Evolutionary conservation across 2,113 vertebrate genomes (phyloP), one percentile per base, ranked within the genome.

Genomic region (Panurus biarmicus): DNA sequence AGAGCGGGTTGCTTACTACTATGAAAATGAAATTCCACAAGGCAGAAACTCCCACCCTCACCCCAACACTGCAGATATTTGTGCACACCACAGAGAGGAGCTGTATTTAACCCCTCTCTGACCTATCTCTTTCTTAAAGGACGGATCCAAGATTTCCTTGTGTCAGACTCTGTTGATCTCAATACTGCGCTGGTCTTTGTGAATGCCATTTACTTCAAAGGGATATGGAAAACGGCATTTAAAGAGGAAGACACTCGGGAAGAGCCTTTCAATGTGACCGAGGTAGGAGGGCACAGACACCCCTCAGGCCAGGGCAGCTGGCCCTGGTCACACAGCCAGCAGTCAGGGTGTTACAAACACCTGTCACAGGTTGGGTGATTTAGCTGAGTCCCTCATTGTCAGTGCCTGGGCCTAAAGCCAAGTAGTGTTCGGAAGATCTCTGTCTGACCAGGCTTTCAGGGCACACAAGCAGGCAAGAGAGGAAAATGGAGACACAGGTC

Each of bases 91-190:
- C 22, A 56, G 31, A 65, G 25, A 57, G 33, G 47, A 82, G 33
- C 16, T 33, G 8, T 48, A 31, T 31, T 54, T 64, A 25, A 79
- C 6, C 6, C 23, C 12, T 84, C 53, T 80, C n/a, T 86, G 33
- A 26, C 10, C 33, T 88, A 45, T 54, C 78, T 85, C 57, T 53
- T 60, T 23, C 31, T 85, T 54, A 57, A 86, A 98, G 98, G 97
- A 93, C 98, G 97, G 90, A 98, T 98, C 54, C 98, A 97, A 93
- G 97, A 98, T 25, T 80, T 99, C 36, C 93, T 98, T 56, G 97
- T 71, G 42, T 14, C 95, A 35, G 97, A 97, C 44, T 96, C 96
- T 24, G 87, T 98, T 50, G 91, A 50, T 29, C 0, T 45, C 1
- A 50, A 97, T 77, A 98, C 98, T 2, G 89, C 83, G 3, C 33